Evolutionary conservation across 2,113 vertebrate species (phyloP).

Genomic region (Nipponia nippon): DNA sequence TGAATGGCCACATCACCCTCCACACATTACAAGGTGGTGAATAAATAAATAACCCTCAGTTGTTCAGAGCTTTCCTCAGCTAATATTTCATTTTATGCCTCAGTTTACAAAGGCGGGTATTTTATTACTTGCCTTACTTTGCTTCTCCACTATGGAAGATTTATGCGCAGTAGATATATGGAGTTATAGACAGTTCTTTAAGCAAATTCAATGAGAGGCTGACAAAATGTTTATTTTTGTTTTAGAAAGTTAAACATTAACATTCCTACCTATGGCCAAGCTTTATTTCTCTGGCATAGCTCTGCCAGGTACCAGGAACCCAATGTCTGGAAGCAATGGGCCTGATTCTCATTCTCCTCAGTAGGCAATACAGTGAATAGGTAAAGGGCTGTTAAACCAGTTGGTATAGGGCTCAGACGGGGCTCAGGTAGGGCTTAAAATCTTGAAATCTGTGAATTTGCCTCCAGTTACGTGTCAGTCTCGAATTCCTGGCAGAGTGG

Average conservation of each 20-base stretch:
- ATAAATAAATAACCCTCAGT: neutral
- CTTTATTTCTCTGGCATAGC: neutral
- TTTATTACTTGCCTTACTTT: neutral
- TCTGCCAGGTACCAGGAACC: neutral
- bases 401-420: neutral
- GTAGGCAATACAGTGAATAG: neutral
- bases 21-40: neutral
- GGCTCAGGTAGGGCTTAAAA: neutral
- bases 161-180: neutral
- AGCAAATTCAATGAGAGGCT: neutral
- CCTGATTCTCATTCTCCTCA: neutral
- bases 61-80: neutral
- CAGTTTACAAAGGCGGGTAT: neutral
- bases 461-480: neutral
- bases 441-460: neutral
- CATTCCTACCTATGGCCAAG: neutral
- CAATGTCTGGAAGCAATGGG: neutral
- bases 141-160: neutral
- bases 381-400: neutral
- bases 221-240: neutral
- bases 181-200: neutral
- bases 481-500: neutral
- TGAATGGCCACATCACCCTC: neutral
- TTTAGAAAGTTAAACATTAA: neutral
- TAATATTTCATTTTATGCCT: neutral